Conservation (phyloP, 1,140 invertebrate species). For the Pseudomyrmex flavicornis region DNA sequence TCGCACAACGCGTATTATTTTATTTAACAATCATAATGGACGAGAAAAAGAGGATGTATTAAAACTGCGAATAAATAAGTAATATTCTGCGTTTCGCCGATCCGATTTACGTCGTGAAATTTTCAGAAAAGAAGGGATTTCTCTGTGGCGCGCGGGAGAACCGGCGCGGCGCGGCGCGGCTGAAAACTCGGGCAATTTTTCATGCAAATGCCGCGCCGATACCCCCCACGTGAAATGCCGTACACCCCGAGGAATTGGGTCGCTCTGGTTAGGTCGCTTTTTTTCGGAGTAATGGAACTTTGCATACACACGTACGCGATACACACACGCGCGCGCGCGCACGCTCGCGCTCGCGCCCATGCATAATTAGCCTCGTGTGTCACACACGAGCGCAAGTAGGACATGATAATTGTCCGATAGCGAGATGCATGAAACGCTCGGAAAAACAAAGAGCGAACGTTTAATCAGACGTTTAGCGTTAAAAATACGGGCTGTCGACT, state of each 20-base stretch:
- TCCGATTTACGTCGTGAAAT: constrained; percentile 2
- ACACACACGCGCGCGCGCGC: not conserved
- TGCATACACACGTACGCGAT: constrained; percentile 3
- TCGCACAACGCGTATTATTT: not conserved
- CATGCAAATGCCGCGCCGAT: constrained; percentile 36
- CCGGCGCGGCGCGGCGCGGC: no score
- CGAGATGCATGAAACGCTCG: not conserved
- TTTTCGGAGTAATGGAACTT: constrained; percentile 42
- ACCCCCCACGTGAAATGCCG: constrained; percentile 29
- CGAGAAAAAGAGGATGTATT: no score
- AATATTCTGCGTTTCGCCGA: not conserved
- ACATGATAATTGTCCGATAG: constrained; percentile 41
- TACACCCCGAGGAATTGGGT: constrained; percentile 38
- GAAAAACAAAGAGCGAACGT: not conserved
- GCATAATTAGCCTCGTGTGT: constrained; percentile 45
- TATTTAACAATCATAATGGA: not conserved
- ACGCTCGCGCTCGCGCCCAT: not conserved
- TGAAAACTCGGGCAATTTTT: constrained; percentile 21
- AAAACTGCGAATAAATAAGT: not conserved
- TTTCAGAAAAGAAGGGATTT: constrained; percentile 6
- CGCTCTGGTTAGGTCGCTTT: constrained; percentile 36
- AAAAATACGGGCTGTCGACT: not conserved
- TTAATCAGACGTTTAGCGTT: not conserved
- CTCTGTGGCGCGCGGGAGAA: not conserved
- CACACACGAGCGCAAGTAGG: constrained; percentile 11